Base-by-base conservation (phyloP, 2,113 vertebrate genomes). In the Manacus vitellinus region DNA sequence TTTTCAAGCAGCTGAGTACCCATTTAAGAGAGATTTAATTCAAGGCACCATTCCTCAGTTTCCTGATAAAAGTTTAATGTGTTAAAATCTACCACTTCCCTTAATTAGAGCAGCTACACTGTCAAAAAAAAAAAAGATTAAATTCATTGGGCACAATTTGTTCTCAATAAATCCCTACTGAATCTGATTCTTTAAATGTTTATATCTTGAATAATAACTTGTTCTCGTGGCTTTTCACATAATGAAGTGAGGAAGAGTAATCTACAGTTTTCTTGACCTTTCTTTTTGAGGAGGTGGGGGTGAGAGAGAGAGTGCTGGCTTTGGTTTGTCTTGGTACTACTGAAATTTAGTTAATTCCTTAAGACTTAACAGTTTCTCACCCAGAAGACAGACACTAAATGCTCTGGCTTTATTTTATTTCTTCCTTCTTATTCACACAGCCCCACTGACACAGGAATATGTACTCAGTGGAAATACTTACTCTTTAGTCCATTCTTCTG, bases 11-110 rank as follows among this genome's bases (percentile, higher is more conserved):
- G 77, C 39, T 51, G 55, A 93, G 27, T 66, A 85, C 13, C 7
- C 77, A 59, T 66, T 87, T 87, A 85, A 85, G 10, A 71, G 35
- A 43, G 30, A 91, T 93, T 93, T 87, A 75, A 94, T 85, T 95
- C 73, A 74, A 66, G 52, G 62, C 87, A 87, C 72, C 54, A 52
- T 20, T 75, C 37, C 70, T 78, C 44, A 55, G 65, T 70, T 78
- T 82, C 74, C 47, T 72, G 74, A 89, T 74, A 78, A 46, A 92
- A 95, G 23, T 94, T 94, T 76, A 49, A 31, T 24, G 39, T 59
- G 72, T 63, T 86, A 90, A 88, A 94, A 92, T 70, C 86, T 88
- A 92, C 85, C 28, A 80, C 12, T 85, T 90, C 20, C 71, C 46
- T 80, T 93, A 93, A 90, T 93, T 62, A 92, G 55, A 94, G 46